Evolutionary conservation across 2,888 invertebrate genomes (phyloP), one percentile per base, ranked within the genome.

Genomic region (Caenorhabditis doughertyi): DNA sequence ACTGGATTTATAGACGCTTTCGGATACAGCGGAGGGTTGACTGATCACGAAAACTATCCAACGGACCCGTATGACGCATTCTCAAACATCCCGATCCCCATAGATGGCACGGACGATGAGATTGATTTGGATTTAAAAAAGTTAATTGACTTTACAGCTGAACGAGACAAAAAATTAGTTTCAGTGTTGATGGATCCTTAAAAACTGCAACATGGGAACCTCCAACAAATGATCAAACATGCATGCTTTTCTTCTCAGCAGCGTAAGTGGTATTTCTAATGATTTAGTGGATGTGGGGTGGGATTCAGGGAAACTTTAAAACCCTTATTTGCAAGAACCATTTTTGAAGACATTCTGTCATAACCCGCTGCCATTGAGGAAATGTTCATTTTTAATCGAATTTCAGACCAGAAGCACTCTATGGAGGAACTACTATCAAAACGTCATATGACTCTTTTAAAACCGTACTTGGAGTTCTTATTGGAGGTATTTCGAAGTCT

Each of bases 61-160:
- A 18, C 16, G 0, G 0, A 39, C 39, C 8, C 16, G 18, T 55
- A 55, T 18, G 23, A 1, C 0, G n/a, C 23, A 0, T 51, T 67
- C 32, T 29, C 27, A 18, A 35, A 1, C n/a, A n/a, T 55, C 11
- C 42, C 68, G n/a, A 42, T 53, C 13, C 39, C 68, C 8, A 42
- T 55, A 18, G 42, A 53, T 1, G 27, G n/a, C 7, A 18, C n/a
- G 0, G 68, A 68, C 13, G 53, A 53, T 32, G 29, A 42, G 0
- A 68, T 68, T 29, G 68, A 68, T 11, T 18, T 68, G 21, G 68
- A 68, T 27, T 29, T 68, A 18, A 68, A 68, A 44, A 55, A 68
- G 68, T 68, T 5, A 3, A 55, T 9, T 16, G 18, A 23, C 23
- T 42, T 42, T 27, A 2, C 2, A 2, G n/a, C 4, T n/a, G n/a